Evolutionary conservation across 2,888 invertebrate species (phyloP).

Genomic region (Spilosoma lubricipeda): DNA sequence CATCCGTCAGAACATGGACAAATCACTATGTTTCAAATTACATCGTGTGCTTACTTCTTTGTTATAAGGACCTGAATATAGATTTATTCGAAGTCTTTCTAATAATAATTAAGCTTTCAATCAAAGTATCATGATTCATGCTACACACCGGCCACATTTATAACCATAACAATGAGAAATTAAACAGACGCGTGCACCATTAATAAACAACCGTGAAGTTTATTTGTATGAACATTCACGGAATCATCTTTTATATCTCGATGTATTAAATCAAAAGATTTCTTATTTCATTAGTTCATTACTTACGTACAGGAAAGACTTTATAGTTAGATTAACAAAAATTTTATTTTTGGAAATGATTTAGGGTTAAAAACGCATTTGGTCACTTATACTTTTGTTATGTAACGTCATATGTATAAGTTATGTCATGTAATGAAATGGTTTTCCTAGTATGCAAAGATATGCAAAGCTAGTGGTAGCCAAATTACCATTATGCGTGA

Average conservation of each 20-base stretch:
- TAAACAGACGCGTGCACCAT: conserved; percentile 39
- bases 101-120: conserved; percentile 21
- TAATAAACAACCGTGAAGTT: conserved; percentile 41
- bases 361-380: not conserved
- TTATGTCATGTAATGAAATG: too few relatives aligned
- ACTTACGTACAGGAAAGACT: not conserved
- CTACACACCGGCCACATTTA: conserved; percentile 15
- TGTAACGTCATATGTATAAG: too few relatives aligned
- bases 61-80: not conserved
- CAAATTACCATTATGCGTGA: too few relatives aligned
- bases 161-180: conserved; percentile 51
- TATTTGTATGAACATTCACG: conserved; percentile 45
- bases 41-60: not conserved
- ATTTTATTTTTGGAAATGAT: not conserved
- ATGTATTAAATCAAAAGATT: conserved; percentile 33
- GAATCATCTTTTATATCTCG: conserved; percentile 44
- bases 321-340: not conserved
- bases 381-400: not conserved
- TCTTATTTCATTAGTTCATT: conserved; percentile 18
- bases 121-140: conserved; percentile 24
- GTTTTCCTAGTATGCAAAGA: too few relatives aligned
- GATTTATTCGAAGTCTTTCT: conserved; percentile 26
- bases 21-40: not conserved
- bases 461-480: too few relatives aligned
- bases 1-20: too few relatives aligned